Evolutionary conservation across 1,140 invertebrate species (phyloP), one percentile per base, ranked within the genome.

Genomic region (Ladona fulva): DNA sequence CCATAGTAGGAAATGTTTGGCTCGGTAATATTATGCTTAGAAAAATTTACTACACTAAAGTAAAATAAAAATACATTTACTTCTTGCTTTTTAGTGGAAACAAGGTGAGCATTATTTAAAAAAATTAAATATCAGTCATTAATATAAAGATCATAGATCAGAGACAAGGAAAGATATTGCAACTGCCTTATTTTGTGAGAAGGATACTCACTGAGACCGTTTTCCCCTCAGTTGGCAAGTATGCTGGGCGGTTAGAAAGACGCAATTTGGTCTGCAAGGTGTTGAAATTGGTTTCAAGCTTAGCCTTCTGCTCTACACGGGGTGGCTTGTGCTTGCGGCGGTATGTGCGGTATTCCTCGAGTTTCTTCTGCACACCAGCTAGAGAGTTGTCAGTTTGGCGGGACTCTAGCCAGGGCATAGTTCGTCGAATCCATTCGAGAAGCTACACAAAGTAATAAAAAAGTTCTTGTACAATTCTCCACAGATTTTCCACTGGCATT

Each of bases 341-440:
- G 88, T 99, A 99, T 82, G 97, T 97, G 83, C 97, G 93, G 86
- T 99, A 99, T 85, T 99, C 97, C 84, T 99, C 97, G 77, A 99
- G 87, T 86, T 99, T 99, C 87, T 97, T 96, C 84, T 98, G 97
- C 82, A 97, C 97, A 25, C 96, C 96, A 73, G 94, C 94, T 80
- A 99, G 89, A 25, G 97, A 98, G 87, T 99, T 99, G 87, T 99
- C 97, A 42, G 96, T 97, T 83, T 97, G 95, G 81, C 97, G 92
- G 82, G 96, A 97, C 85, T 97, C 95, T 82, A 99, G 87, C 97
- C 97, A 99, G 0, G 97, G 97, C 90, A 97, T 96, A 22, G 97
- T 99, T 83, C 95, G 92, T 80, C 94, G 90, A 83, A 99, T 99
- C 97, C 98, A 99, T 87, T 98, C 97, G 84, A 99, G 87, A 75